Evolutionary conservation across 2,888 invertebrate species (phyloP), one percentile per base, ranked within the genome.

Genomic region (Cheilosia soror): DNA sequence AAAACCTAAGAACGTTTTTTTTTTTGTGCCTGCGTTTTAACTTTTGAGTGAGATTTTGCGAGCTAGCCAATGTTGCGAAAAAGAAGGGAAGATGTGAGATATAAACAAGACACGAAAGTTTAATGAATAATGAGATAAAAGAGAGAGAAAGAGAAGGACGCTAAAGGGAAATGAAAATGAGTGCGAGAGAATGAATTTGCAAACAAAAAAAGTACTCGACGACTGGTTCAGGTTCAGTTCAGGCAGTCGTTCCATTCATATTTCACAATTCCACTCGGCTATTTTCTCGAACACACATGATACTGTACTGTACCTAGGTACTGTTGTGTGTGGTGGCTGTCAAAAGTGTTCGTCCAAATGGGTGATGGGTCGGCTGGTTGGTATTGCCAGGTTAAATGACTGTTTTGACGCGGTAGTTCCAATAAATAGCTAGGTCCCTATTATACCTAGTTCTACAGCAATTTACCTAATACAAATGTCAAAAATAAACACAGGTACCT

Each of bases 11-110:
- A 25, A 29, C n/a, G 42, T 60, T 60, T 42, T 27, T 55, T 55
- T 63, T 60, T 76, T 71, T 66, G 72, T 80, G 71, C 71, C n/a
- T 57, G 71, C 60, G 75, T 57, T 68, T 77, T 63, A 62, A 77
- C 81, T 85, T 80, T 85, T 85, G 85, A 85, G 85, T 85, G 76
- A n/a, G 58, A 68, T 66, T 77, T 66, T 77, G 47, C 68, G 81
- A 69, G 80, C 58, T 51, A 57, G 40, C 9, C 53, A 69, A 71
- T 33, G 53, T 55, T 9, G 60, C 77, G 60, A 49, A 53, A 62
- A 63, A 49, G 31, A 69, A 47, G 65, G 66, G 65, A 72, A n/a
- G 27, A 37, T 31, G 40, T 37, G 31, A 13, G 31, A 27, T 31
- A 31, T 5, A 25, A 9, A 62, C 31, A 69, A 5, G 49, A 33